Conservation (phyloP, 1,140 invertebrate genomes). For the Lucilia cuprina region DNA sequence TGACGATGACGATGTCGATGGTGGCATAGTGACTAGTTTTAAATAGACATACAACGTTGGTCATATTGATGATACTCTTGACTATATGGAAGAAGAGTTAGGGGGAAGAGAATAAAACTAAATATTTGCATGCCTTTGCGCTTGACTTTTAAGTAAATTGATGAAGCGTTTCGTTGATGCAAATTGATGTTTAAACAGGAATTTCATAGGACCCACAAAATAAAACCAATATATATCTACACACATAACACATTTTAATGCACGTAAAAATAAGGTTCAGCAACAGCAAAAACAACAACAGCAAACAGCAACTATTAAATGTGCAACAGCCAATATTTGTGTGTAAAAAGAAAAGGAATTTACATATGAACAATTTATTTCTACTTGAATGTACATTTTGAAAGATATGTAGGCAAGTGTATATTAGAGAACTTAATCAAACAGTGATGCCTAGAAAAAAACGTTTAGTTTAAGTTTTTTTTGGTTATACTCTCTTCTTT, state of each 20-base stretch:
- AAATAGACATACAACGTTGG: background rate
- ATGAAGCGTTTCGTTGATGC: conserved; percentile 61
- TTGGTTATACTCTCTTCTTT: too few relatives aligned
- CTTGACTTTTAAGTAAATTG: conserved; percentile 47
- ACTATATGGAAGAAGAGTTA: background rate
- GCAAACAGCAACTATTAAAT: background rate
- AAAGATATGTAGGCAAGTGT: too few relatives aligned
- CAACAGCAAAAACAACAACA: background rate
- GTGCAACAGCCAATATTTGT: conserved; percentile 1
- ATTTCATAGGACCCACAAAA: conserved; percentile 17
- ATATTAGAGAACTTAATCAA: background rate
- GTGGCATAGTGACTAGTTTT: background rate
- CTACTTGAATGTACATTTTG: too few relatives aligned
- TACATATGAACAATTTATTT: too few relatives aligned
- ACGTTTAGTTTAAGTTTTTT: too few relatives aligned
- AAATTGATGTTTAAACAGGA: conserved; percentile 56
- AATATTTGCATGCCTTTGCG: conserved; percentile 30
- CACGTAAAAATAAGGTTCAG: background rate
- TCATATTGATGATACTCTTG: background rate
- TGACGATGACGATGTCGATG: background rate
- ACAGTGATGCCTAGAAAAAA: background rate
- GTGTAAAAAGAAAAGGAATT: background rate
- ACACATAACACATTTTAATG: conserved; percentile 10
- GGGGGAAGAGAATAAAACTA: background rate
- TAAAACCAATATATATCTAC: background rate